Base-by-base conservation (phyloP, 1,140 invertebrate species). In the Zaprionus nigranus region DNA sequence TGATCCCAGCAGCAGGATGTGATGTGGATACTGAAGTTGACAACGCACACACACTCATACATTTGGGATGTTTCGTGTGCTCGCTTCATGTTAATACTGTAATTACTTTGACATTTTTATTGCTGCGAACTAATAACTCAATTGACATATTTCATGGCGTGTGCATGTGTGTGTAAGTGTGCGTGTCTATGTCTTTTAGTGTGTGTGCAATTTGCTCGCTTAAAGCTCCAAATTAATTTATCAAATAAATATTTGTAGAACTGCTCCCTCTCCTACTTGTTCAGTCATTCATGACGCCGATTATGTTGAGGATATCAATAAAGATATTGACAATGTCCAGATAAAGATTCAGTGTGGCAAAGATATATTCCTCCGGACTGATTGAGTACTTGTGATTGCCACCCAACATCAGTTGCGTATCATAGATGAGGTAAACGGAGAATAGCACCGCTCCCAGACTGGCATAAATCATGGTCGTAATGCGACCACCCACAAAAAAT, bases 321-420 rank as follows among this genome's bases (percentile, higher is more conserved):
- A 98, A 98, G 38, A 98, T 96, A 76, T 98, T 97, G 59, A 98
- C 92, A 71, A 86, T 57, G 34, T 86, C 79, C 54, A 80, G 36
- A 36, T 87, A 87, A 1, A 86, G 61, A 63, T 67, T 87, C 4
- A 87, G 26, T 4, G 80, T 62, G 5, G 82, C 82, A 49, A 87
- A 87, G 12, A 86, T 83, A 24, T 86, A 86, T 36, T 86, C 83
- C 65, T 87, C 83, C 15, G 79, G 83, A 53, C 65, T 87, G 2
- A 86, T 79, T 1, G 72, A 36, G 34, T 74, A 80, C 22, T 68
- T 79, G 28, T 83, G 80, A 11, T 58, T 54, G 5, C 97, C 97
- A 46, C 97, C 98, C 92, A 99, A 94, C 96, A 99, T 98, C 86
- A 99, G 91, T 92, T 99, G 98, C 0, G 98, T 99, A 93, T 99